Evolutionary conservation across 2,113 vertebrate species (phyloP), one percentile per base, ranked within the genome.

Genomic region (Propithecus coquereli): DNA sequence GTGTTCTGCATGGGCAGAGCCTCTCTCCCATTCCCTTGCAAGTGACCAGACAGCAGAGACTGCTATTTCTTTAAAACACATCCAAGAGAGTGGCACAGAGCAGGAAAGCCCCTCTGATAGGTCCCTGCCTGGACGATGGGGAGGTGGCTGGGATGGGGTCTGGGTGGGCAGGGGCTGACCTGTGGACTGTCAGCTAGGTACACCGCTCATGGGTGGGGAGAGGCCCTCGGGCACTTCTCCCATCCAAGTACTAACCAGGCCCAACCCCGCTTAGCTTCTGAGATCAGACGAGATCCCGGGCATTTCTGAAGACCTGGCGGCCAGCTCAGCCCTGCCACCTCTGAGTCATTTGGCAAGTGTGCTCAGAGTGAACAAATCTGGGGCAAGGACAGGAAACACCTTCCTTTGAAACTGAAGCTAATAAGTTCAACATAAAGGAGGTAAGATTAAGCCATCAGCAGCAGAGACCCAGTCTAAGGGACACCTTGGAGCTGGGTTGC

Each of bases 351-450:
- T 85, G 57, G 37, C 73, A 73, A 74, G 37, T 25, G 73, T 59
- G 79, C 34, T 50, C 5, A 18, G 77, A 57, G 74, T 27, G 71
- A 70, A 43, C 34, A 80, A 68, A 79, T 61, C 3, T 52, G 74
- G 66, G 77, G n/a, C 11, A 25, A 50, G 47, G 40, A n/a, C 91
- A 91, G 86, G 54, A 91, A 79, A 88, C 37, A 34, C 59, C 23
- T 71, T 94, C 34, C 57, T 89, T 59, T 79, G 76, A 79, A 77
- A 82, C 16, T 2, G 32, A 20, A 85, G 27, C 59, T 23, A 45
- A 68, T 71, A 63, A 71, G 89, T 79, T 89, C 50, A 50, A 68
- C 74, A 95, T 34, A 54, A 59, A 92, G 43, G 59, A 34, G 40
- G 63, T 37, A 65, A 79, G 63, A 68, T 32, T 20, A 76, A 93